phyloP scores from a whole-genome alignment of 2,797 vertebrate genomes.

The Peromyscus eremicus region DNA sequence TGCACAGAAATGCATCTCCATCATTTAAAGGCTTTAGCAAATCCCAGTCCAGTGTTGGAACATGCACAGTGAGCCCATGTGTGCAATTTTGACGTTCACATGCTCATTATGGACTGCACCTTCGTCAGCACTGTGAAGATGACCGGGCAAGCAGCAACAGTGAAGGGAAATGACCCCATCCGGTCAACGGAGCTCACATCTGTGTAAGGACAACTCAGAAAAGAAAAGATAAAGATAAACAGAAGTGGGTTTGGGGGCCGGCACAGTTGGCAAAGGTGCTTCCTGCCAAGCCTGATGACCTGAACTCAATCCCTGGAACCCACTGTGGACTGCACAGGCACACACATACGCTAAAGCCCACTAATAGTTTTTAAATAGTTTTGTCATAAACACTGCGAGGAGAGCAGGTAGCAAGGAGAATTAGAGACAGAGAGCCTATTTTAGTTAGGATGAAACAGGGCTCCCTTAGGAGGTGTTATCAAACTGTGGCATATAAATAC shows the following conservation, averaged over 20 bases:
- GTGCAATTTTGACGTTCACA: neutral
- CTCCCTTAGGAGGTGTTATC: neutral
- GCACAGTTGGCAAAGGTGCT: neutral
- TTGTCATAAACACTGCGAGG: neutral
- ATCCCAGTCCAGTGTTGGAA: neutral
- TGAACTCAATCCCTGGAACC: neutral
- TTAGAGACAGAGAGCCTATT: neutral
- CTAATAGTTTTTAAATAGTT: neutral
- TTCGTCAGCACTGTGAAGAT: neutral
- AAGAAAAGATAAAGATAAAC: neutral
- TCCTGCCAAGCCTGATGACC: neutral
- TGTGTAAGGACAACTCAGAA: neutral
- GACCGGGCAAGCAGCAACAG: neutral
- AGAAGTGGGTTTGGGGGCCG: neutral
- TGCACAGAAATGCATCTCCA: neutral
- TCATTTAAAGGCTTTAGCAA: constrained; percentile 48
- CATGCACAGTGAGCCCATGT: neutral
- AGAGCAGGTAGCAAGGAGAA: neutral
- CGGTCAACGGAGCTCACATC: neutral
- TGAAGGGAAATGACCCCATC: neutral
- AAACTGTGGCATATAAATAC: neutral
- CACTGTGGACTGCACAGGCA: neutral
- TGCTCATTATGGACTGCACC: neutral
- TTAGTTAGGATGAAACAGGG: neutral
- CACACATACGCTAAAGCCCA: neutral